Evolutionary conservation across 2,888 invertebrate genomes (phyloP), one percentile per base, ranked within the genome.

Genomic region (Branchellion lobata): DNA sequence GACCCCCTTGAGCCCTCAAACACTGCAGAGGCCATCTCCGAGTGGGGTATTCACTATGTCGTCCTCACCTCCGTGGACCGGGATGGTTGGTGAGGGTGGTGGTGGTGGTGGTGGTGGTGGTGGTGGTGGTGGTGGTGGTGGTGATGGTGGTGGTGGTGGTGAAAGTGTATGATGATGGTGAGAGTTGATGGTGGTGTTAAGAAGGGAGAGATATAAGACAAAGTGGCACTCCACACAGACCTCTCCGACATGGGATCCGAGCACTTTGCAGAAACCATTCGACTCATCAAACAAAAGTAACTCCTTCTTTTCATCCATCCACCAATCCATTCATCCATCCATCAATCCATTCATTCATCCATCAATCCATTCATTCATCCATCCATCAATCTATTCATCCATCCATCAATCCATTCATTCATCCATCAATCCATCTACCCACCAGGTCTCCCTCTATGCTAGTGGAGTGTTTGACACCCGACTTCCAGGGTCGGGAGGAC

Each of bases 21-120:
- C 88, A 99, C 98, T 0, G 99, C 98, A 0, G 90, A 89, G 78
- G 98, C 99, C 0, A 92, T 99, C 83, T 91, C 92, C 69, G 92
- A 93, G 24, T 99, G 98, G 99, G 95, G 96, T 0, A 90, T 99
- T 1, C 95, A 96, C 85, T 99, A 99, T 87, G 93, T 99, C 77
- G 99, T 99, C 40, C 89, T 99, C 14, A 99, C 99, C 0, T 97
- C 97, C 1, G 99, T 99, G 0, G 99, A 99, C 86, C 91, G 99
- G 85, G 97, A 97, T 89, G 96, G 95, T 94, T 85, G 86, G 84
- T 81, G 47, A 57, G 11, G 18, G 1, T 11, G n/a, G 34, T 0
- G 27, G 21, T n/a, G 18, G 51, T 29, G 51, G 18, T 31, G 29
- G 31, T 36, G 31, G 18, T 33, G 21, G 31, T 2, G 8, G 21